phyloP scores from a whole-genome alignment of 1,140 invertebrate genomes.

The Phymastichus coffea region DNA sequence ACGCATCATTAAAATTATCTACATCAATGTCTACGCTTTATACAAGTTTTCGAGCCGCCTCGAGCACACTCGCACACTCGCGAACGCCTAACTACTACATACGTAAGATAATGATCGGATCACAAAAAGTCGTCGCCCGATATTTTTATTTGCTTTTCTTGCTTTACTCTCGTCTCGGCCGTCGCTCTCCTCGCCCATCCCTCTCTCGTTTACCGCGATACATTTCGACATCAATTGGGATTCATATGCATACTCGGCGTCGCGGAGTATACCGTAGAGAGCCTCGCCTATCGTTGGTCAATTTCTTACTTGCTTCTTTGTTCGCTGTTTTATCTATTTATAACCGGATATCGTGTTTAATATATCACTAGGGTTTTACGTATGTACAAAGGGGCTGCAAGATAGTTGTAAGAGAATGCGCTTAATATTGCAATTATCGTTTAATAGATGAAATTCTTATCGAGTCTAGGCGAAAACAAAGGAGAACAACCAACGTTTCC shows the following conservation, averaged over 20 bases:
- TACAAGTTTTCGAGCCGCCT: constrained; percentile 36
- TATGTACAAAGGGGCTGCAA: constrained; percentile 54
- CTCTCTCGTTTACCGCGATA: neutral
- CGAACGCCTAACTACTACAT: constrained; percentile 21
- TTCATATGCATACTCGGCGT: no score
- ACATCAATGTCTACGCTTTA: constrained; percentile 50
- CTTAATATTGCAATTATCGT: constrained; percentile 27
- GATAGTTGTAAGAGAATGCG: constrained; percentile 28
- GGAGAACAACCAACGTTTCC: neutral
- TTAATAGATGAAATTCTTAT: constrained; percentile 19
- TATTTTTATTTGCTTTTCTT: neutral
- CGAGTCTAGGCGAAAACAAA: constrained; percentile 15
- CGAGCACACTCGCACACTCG: neutral
- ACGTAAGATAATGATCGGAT: constrained; percentile 23
- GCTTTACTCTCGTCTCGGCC: constrained; percentile 1
- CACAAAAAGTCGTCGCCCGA: constrained; percentile 21
- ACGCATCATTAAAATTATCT: constrained; percentile 41
- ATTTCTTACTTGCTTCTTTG: no score
- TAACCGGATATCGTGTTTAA: constrained; percentile 49
- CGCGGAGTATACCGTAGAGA: no score
- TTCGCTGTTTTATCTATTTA: constrained; percentile 46
- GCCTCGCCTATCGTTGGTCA: no score
- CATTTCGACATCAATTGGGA: no score
- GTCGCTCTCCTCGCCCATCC: neutral
- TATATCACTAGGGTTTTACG: constrained; percentile 57